Evolutionary conservation across 2,797 vertebrate genomes (phyloP).

Genomic region (Enteromius trimaculatus): DNA sequence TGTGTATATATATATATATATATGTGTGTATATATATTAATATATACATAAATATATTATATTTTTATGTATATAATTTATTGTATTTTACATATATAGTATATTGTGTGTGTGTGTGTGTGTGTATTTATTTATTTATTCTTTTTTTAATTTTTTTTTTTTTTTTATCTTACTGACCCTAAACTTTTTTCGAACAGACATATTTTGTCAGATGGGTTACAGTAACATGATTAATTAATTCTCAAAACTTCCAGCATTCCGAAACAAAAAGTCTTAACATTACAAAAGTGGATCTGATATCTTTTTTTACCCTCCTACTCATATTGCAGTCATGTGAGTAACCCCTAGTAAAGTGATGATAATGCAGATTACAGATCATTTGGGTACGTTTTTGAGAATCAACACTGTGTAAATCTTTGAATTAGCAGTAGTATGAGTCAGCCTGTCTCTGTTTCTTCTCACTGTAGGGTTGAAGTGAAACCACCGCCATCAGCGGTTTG

Average conservation of each 20-base stretch:
- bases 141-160: no score
- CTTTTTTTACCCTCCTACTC: neutral
- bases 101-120: no score
- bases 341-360: conserved; percentile 11
- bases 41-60: no score
- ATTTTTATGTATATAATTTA: no score
- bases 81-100: no score
- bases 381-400: conserved; percentile 8
- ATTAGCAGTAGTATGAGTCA: conserved; percentile 47
- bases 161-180: no score
- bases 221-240: neutral
- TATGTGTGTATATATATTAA: no score
- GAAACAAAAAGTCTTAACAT: neutral
- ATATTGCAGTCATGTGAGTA: conserved; percentile 10
- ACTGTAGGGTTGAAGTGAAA: conserved; percentile 69
- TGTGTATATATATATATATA: no score
- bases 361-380: conserved; percentile 11
- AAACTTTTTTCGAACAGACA: neutral
- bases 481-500: conserved; percentile 65
- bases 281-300: neutral
- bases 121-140: no score
- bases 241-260: neutral
- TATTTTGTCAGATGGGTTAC: neutral
- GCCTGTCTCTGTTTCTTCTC: conserved; percentile 37
- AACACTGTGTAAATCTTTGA: conserved; percentile 26